Base-by-base conservation (phyloP, 2,113 vertebrate species). In the Meriones unguiculatus region DNA sequence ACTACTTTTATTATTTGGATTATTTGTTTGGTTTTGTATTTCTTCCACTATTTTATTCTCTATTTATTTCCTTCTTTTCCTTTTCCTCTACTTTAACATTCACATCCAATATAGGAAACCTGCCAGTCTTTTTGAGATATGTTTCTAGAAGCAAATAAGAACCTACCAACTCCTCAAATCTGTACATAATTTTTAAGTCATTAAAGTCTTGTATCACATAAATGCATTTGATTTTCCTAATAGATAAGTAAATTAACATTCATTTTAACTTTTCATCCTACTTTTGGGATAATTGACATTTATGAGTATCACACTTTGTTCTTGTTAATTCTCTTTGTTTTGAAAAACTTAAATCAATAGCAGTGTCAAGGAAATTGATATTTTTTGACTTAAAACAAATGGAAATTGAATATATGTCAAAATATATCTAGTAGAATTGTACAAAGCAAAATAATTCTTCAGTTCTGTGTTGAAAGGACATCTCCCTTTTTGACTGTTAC, bases 371-470 rank as follows among this genome's bases (percentile, higher is more conserved):
- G n/a, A 97, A 96, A 97, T 95, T 38, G 35, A 73, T 24, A 92
- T 46, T 94, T 67, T 73, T 89, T 97, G 89, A 82, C 91, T 96
- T 97, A 96, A 96, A 98, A 97, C 94, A 96, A 97, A 96, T 96
- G 96, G 78, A 96, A 97, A 97, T 97, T 96, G 94, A 96, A 96
- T 78, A 96, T 91, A 89, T 97, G 89, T 87, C 82, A 93, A 59
- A 87, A 94, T 96, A 35, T 96, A 91, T 96, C 73, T 87, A 94
- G 89, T 52, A 93, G 54, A 92, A 96, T 69, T 91, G 82, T 78
- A 97, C 95, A 96, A 96, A 97, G 75, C 22, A 96, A 97, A 97
- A 94, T 93, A 94, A 97, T 97, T 97, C 85, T 95, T 97, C 91
- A 96, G 41, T 14, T 94, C 93, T 93, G 90, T 85, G 91, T 95